Evolutionary conservation across 2,888 invertebrate genomes (phyloP).

Genomic region (Ceraclea dissimilis): DNA sequence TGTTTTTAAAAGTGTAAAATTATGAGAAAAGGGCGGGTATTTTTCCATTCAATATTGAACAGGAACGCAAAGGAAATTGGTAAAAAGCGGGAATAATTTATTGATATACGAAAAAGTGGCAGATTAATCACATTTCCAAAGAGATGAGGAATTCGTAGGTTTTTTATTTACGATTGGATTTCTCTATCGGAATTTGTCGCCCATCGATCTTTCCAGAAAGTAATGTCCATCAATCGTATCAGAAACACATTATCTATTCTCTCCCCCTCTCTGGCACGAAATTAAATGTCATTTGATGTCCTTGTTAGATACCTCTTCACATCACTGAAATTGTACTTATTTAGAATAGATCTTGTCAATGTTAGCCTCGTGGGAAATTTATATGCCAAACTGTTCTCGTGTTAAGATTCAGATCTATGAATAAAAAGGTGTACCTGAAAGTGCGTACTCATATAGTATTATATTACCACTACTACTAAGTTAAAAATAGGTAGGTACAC

Average conservation of each 20-base stretch:
- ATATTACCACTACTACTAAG: too few species aligned
- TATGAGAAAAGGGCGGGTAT: too few species aligned
- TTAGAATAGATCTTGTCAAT: slow-evolving; percentile 25
- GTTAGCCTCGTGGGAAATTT: slow-evolving; percentile 23
- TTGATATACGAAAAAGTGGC: not conserved
- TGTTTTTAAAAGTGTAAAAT: too few species aligned
- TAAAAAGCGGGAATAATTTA: not conserved
- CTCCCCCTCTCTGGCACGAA: slow-evolving; percentile 1
- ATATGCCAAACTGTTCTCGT: slow-evolving; percentile 25
- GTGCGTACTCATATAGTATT: too few species aligned
- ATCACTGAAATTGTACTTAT: slow-evolving; percentile 17
- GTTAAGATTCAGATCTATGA: slow-evolving; percentile 2
- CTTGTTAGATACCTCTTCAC: slow-evolving; percentile 10
- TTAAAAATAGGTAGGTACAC: too few species aligned
- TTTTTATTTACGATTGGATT: slow-evolving; percentile 15
- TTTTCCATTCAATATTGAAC: too few species aligned
- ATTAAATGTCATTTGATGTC: slow-evolving; percentile 8
- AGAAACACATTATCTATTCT: slow-evolving; percentile 9
- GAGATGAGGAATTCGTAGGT: not conserved
- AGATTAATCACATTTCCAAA: not conserved
- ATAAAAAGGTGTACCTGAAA: too few species aligned
- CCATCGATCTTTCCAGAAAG: slow-evolving; percentile 14
- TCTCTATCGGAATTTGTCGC: slow-evolving; percentile 14
- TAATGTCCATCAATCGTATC: slow-evolving; percentile 20
- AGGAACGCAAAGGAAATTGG: not conserved